Evolutionary conservation across 2,797 vertebrate genomes (phyloP), one percentile per base, ranked within the genome.

Genomic region (Helarctos malayanus): DNA sequence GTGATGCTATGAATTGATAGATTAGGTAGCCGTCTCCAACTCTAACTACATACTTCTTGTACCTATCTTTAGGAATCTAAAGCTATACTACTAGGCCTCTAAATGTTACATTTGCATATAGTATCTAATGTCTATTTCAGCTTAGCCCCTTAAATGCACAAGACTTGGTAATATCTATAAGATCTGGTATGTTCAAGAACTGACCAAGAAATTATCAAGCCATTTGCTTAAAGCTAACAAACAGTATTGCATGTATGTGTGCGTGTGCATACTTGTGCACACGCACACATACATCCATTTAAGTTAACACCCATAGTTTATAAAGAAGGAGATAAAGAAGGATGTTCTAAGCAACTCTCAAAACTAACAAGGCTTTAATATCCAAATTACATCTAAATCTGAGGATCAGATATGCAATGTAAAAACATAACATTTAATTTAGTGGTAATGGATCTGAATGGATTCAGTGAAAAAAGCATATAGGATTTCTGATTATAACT

Each of bases 341-440:
- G 29, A 47, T 94, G n/a, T 18, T 88, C 49, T 5, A 96, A 95
- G 41, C n/a, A 96, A 88, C 56, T 73, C 23, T 91, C 69, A 95
- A 90, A 95, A 89, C 47, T 47, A 95, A 11, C 15, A 95, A 85
- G 65, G 83, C 49, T 96, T 96, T 84, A 85, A 29, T 38, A 75
- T 89, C 15, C n/a, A 83, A 95, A 92, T 94, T 75, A 80, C 18
- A 69, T n/a, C 69, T 94, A 97, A 85, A 78, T 88, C 78, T 75
- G 32, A 95, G 47, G 21, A 75, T 65, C 54, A 94, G 92, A 95
- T 32, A 97, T 9, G 88, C 29, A 85, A 90, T 65, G 57, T 82
- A 94, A 95, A 98, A 92, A 56, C n/a, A 59, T 13, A 97, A 61
- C 27, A 89, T 78, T 91, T 91, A 75, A 92, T 75, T 94, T 87